Base-by-base conservation (phyloP, 2,113 vertebrate species). In the Lanius ludovicianus region DNA sequence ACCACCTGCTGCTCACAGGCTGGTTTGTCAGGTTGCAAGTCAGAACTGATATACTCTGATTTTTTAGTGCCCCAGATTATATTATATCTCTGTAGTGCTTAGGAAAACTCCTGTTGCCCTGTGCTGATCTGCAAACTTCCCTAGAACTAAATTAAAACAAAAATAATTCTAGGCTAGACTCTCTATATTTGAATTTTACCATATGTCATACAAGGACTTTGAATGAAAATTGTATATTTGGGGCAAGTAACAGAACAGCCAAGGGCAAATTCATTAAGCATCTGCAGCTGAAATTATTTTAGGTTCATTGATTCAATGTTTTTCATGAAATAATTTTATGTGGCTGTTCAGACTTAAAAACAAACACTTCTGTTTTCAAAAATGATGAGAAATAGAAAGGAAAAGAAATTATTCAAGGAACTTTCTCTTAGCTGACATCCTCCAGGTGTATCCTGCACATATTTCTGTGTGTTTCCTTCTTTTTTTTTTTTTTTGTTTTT, bases 241-340 rank as follows among this genome's bases (percentile, higher is more conserved):
- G 80, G 80, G 76, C 74, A 94, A 93, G 89, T 83, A 91, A 50
- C 37, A 62, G 25, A 95, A 96, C 82, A 95, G 95, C 84, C 90
- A 93, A 60, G 83, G 89, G 87, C 52, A 96, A 92, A 84, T 95
- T 90, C 47, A 88, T 82, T 80, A 68, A 84, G 75, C 87, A 95
- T 96, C 95, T 97, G 97, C 73, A 78, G 65, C 33, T 28, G 5
- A 96, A 97, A 97, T 98, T 92, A 96, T 56, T 88, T 95, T 95
- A 90, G 94, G 94, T 97, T 90, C 89, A 97, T 49, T 88, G 95
- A 92, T 71, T 95, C 60, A 69, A n/a, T 94, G 83, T 82, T 97
- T 97, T 97, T 94, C 90, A 77, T 84, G 10, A 90, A 97, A 95
- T 91, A 92, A 95, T 91, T 90, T 15, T 87, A 68, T 93, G 55